Base-by-base conservation (phyloP, 2,113 vertebrate species). In the Tychaedon coryphoeus region DNA sequence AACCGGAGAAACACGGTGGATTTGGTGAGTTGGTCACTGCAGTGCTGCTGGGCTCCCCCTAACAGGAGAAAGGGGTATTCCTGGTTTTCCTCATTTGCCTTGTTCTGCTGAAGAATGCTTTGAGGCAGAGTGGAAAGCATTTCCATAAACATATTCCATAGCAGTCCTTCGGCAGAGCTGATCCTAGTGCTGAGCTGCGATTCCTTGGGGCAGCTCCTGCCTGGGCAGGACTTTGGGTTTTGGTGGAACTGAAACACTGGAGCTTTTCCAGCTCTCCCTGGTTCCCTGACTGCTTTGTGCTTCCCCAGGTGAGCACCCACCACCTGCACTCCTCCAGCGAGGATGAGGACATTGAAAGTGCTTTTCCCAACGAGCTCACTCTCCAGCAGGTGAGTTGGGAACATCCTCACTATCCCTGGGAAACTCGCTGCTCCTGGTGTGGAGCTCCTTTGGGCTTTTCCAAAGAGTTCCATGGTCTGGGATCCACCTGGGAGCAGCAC, bases 281-380 rank as follows among this genome's bases (percentile, higher is more conserved):
- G 4, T 8, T 13, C 19, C 45, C 67, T 93, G 19, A 15, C 22
- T 8, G 13, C 6, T n/a, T 4, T 45, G 26, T 86, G 6, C 73
- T 23, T 94, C 10, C 94, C 8, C 97, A 99, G 99, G 99, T 99
- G 64, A 99, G 98, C 98, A 99, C 99, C 53, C 99, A 99, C 94
- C 99, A 99, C 95, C 98, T 99, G 81, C 99, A 99, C 95, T 99
- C 99, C 16, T 99, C 99, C 83, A 99, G 99, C 12, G 99, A 99
- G 96, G 99, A 99, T 2, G 99, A 99, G 80, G 99, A 99, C 96
- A 98, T 99, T 69, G 99, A 99, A 96, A 98, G 98, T 38, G 98
- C 98, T 70, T 99, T 99, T 94, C 99, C 99, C 93, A 99, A 98
- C 5, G 99, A 99, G 72, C 98, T 99, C 85, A 99, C 99, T 9